Conservation (phyloP, 2,113 vertebrate species). For the Pomatostomus ruficeps region DNA sequence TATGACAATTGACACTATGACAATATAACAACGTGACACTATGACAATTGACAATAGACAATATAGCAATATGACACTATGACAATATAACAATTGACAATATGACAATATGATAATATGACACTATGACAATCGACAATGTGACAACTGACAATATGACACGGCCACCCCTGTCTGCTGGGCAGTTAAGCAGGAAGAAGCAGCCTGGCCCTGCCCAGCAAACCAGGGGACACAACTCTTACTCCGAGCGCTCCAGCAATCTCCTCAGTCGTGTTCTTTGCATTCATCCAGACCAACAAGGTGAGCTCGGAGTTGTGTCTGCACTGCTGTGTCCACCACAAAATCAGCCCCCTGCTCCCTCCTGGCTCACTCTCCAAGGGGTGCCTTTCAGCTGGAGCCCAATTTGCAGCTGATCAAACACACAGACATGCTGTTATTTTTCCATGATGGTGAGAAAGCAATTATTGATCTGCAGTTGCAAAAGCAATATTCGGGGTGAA, state of each 20-base stretch:
- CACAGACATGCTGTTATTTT: background rate
- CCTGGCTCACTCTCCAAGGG: background rate
- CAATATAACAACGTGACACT: too few relatives aligned
- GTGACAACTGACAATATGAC: background rate
- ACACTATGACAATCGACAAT: too few relatives aligned
- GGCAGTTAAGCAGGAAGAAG: background rate
- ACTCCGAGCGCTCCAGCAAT: background rate
- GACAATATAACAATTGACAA: background rate
- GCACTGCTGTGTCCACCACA: background rate
- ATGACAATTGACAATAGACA: too few relatives aligned
- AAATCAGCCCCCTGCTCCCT: background rate
- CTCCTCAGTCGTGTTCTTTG: background rate
- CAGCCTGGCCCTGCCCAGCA: background rate
- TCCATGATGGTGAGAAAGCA: background rate
- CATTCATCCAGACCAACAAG: background rate
- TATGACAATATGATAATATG: too few relatives aligned
- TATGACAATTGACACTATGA: too few relatives aligned
- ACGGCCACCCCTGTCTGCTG: background rate
- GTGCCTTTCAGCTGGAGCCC: background rate
- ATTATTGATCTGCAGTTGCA: background rate
- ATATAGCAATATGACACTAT: background rate
- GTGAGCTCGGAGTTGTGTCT: background rate
- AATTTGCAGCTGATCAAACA: constrained; percentile 5
- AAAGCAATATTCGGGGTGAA: background rate
- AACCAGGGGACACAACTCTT: background rate